These are phyloP conservation scores for Crypturellus tataupa DNA, from an alignment of 2,797 vertebrate species.

Conservation along the genomic window DNA sequence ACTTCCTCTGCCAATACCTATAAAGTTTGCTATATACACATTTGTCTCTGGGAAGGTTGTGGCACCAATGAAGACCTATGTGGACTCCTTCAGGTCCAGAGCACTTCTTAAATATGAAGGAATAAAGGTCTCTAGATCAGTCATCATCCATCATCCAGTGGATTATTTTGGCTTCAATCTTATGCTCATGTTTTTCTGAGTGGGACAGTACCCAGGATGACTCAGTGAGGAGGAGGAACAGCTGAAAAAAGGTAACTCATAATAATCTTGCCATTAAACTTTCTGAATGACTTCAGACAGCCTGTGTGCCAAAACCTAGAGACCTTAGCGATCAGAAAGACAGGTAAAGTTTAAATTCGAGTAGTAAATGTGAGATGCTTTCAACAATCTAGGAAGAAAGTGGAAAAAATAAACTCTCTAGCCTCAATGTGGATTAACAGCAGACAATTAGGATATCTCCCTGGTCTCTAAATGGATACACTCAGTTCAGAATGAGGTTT, in stretches of 20 bases:
- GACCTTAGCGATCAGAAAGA: not conserved
- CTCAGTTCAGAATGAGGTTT: not conserved
- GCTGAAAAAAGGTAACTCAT: not conserved
- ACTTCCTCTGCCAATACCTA: not conserved
- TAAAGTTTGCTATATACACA: not conserved
- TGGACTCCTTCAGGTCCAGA: not conserved
- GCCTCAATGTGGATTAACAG: not conserved
- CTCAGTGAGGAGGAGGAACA: not conserved
- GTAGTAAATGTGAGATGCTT: not conserved
- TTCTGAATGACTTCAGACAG: not conserved
- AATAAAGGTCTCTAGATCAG: not conserved
- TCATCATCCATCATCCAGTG: not conserved
- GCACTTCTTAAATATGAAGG: not conserved
- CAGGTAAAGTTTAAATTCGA: not conserved
- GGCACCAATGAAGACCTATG: not conserved
- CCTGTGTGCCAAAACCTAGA: not conserved
- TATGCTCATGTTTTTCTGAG: not conserved
- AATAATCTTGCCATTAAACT: not conserved
- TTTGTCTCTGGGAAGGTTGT: not conserved
- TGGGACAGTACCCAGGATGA: not conserved
- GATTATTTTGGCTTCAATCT: not conserved
- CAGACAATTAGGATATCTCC: not conserved
- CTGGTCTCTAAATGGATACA: not conserved
- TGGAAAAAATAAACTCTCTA: not conserved
- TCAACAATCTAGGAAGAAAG: not conserved